Base-by-base conservation (phyloP, 2,888 invertebrate species). In the Spodoptera picta region DNA sequence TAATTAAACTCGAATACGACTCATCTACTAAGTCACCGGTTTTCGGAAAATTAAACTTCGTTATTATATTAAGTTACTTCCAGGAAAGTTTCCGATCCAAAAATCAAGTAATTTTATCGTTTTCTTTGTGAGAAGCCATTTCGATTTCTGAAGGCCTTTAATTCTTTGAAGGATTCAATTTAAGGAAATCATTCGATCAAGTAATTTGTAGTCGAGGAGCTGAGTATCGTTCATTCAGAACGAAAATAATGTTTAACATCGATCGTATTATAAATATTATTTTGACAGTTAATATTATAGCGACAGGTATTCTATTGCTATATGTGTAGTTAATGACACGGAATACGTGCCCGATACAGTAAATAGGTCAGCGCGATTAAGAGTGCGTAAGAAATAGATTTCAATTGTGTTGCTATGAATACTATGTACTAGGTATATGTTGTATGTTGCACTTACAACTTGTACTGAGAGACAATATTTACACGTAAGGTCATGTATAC, bases 301-400 rank as follows among this genome's bases (percentile, higher is more conserved):
- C 56, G 12, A 50, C 19, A 23, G 12, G 63, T 51, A 69, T 43
- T 68, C 76, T 60, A 77, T 82, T 63, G 71, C 73, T 53, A 67
- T 63, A 45, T n/a, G 44, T 65, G 65, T 65, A 12, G 0, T 1
- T 5, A 84, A 36, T 36, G 36, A 36, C 67, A 85, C 83, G 83
- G 65, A 81, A 81, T 81, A 46, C 60, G 47, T 41, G 60, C 65
- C 60, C 73, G 77, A 80, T 82, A 76, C 75, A 57, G 73, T 50
- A 59, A 82, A 87, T 88, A 79, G 89, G 89, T 86, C 89, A 83
- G 64, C 69, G 81, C 85, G 87, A 87, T 87, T 87, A 86, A 79
- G 75, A 65, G 75, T 63, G 77, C 69, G 81, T 81, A 83, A 85
- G 84, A 85, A 85, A 86, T 83, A 86, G 82, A 84, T 83, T 83